Conservation (phyloP, 2,888 invertebrate species). For the Drosophila histrio region DNA sequence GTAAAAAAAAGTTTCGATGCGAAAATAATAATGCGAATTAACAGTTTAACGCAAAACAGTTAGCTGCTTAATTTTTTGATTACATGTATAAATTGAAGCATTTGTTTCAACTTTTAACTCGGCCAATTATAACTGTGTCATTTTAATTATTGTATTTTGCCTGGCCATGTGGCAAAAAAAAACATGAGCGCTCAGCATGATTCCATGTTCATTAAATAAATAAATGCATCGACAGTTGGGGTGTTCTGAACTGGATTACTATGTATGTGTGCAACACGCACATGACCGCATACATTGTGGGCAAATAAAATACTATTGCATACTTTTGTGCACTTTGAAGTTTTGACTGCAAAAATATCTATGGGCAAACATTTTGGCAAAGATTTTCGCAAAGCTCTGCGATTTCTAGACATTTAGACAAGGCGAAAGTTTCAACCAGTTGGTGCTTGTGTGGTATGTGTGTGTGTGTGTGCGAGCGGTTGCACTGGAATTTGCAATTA, state of each 20-base stretch:
- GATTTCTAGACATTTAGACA: constrained; percentile 80
- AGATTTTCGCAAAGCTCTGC: constrained; percentile 76
- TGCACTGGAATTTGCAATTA: constrained; percentile 77
- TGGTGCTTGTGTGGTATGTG: constrained; percentile 9
- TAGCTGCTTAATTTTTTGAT: constrained; percentile 50
- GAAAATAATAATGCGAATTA: constrained; percentile 50
- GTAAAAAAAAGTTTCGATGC: constrained; percentile 14
- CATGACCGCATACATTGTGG: constrained; percentile 59
- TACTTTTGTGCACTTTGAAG: constrained; percentile 61
- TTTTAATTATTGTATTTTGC: constrained; percentile 21
- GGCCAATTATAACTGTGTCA: constrained; percentile 42
- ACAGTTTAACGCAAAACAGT: constrained; percentile 43
- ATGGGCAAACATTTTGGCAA: constrained; percentile 77
- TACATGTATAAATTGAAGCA: constrained; percentile 32
- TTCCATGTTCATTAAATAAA: constrained; percentile 53
- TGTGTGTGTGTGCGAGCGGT: constrained; percentile 42
- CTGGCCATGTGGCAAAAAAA: constrained; percentile 1
- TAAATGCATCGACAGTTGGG: constrained; percentile 40
- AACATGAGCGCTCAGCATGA: constrained; percentile 31
- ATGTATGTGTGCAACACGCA: constrained; percentile 52
- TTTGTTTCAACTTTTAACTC: constrained; percentile 31
- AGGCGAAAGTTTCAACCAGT: constrained; percentile 54
- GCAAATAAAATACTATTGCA: constrained; percentile 60
- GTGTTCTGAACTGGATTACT: constrained; percentile 28
- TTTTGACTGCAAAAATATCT: constrained; percentile 67